phyloP scores from a whole-genome alignment of 2,888 invertebrate genomes.

The Spilarctia lutea region DNA sequence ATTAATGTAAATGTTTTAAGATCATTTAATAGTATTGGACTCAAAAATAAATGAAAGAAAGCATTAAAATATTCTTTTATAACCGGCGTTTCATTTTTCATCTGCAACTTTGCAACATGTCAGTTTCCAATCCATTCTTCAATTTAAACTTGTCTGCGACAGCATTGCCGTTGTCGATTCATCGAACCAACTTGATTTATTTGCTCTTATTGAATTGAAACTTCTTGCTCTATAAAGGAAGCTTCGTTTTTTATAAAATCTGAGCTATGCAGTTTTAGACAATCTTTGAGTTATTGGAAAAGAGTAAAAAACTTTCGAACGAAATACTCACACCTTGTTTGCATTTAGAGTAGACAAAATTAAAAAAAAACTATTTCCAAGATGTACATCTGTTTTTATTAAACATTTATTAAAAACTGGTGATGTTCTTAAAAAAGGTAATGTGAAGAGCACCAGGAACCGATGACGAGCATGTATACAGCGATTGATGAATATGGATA shows the following conservation, averaged over 20 bases:
- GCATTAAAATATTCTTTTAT: conserved; percentile 1
- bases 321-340: background rate
- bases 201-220: conserved; percentile 29
- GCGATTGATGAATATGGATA: too few relatives aligned
- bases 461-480: too few relatives aligned
- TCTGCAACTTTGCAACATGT: conserved; percentile 2
- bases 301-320: background rate
- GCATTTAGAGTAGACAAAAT: background rate
- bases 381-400: too few relatives aligned
- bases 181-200: conserved; percentile 40
- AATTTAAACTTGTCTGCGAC: conserved; percentile 45
- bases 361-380: too few relatives aligned
- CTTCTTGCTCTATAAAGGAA: conserved; percentile 33
- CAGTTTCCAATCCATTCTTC: conserved; percentile 38
- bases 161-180: conserved; percentile 25
- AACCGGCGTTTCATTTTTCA: conserved; percentile 1
- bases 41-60: background rate
- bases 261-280: conserved; percentile 5
- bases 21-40: background rate
- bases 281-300: background rate
- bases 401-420: too few relatives aligned
- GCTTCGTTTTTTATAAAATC: conserved; percentile 2
- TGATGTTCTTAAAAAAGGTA: too few relatives aligned
- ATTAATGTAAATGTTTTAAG: background rate
- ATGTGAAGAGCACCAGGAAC: too few relatives aligned